Evolutionary conservation across 2,113 vertebrate species (phyloP), one percentile per base, ranked within the genome.

Genomic region (Progne subis): DNA sequence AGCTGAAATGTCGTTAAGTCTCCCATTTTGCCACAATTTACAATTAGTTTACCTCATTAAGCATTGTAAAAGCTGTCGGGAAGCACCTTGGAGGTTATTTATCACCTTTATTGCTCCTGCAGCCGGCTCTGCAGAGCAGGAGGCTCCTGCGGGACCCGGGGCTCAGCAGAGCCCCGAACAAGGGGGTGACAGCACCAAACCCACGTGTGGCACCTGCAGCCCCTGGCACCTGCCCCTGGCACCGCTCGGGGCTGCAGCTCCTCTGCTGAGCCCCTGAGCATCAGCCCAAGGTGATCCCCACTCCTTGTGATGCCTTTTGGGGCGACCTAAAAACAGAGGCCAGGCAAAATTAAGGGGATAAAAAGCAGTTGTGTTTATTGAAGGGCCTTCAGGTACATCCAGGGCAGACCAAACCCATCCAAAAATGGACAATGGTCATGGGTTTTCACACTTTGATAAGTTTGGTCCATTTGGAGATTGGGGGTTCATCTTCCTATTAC

Each of bases 1-100:
- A 96, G 86, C 95, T 87, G 86, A 94, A 96, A 90, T 89, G 86
- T 92, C 95, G 82, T 97, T 96, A 96, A 95, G 84, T 75, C 95
- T 89, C 94, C 88, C 94, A 67, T 97, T 96, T 89, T 89, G 90
- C 70, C 3, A 57, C 93, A 47, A 95, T 96, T 97, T 96, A 96
- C 97, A 95, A 95, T 97, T 95, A 95, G 95, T 96, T 96, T 95
- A 94, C 87, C 87, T 93, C 94, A 82, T 97, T 97, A 97, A 93
- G 87, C 74, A 43, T 86, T 92, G 94, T 85, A 82, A 78, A 84
- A 91, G 88, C 94, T 84, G 91, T 72, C 21, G 9, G 89, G 74
- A 79, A 85, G 89, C 92, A 82, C 95, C 92, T 52, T 37, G 72
- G 56, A 77, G 82, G 67, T 94, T 43, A 37, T 95, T 52, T 23